Conservation (phyloP, 2,113 vertebrate species). For the Cheilinus undulatus region DNA sequence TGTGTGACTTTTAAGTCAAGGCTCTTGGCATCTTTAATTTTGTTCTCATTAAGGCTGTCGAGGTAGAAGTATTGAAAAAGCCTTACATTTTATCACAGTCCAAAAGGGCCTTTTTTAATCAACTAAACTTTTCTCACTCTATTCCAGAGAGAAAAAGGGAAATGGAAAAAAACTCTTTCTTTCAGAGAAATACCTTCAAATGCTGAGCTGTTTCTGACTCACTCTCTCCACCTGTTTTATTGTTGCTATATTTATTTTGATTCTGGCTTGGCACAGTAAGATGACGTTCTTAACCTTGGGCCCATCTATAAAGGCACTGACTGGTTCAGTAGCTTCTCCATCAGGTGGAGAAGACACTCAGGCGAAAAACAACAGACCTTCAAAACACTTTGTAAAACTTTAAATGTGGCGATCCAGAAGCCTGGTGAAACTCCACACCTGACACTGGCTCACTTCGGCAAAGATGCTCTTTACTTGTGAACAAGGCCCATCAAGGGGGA, state of each 20-base stretch:
- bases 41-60: background rate
- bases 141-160: background rate
- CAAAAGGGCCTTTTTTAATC: background rate
- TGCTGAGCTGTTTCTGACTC: background rate
- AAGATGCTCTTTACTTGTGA: background rate
- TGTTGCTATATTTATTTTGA: constrained; percentile 27
- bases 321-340: constrained; percentile 5
- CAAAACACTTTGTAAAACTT: background rate
- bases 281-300: constrained; percentile 2
- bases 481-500: too few species aligned
- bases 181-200: background rate
- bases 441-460: background rate
- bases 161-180: background rate
- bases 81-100: background rate
- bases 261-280: constrained; percentile 5
- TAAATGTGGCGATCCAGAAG: background rate
- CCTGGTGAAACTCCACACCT: background rate
- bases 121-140: background rate
- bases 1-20: background rate
- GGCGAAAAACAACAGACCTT: background rate
- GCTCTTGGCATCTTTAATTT: background rate
- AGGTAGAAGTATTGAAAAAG: background rate
- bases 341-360: background rate
- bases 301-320: background rate
- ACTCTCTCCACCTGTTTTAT: background rate